Conservation (phyloP, 30 jellyfish, hydroid and myxozoan species). For the Cassiopea andromeda region DNA sequence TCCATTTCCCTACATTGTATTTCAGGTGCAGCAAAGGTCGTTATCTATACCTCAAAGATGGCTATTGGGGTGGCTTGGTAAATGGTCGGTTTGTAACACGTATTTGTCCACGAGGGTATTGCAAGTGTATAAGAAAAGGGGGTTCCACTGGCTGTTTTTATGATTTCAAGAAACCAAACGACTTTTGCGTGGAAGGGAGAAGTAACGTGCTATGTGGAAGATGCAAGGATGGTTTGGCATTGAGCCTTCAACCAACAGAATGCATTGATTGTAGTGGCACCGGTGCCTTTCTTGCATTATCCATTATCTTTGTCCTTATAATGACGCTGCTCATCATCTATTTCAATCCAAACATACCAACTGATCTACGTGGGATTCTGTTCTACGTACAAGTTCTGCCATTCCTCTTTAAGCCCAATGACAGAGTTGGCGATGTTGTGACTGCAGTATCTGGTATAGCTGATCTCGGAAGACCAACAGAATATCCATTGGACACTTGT, state of each 20-base stretch:
- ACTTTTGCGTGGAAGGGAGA: constrained; percentile 61
- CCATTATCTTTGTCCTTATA: constrained; percentile 32
- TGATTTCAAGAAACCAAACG: constrained; percentile 63
- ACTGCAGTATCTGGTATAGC: constrained; percentile 8
- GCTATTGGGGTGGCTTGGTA: constrained; percentile 64
- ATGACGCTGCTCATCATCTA: constrained; percentile 28
- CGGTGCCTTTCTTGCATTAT: constrained; percentile 30
- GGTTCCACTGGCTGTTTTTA: constrained; percentile 53
- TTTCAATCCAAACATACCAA: constrained; percentile 61
- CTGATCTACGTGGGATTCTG: constrained; percentile 64
- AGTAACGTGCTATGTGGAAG: constrained; percentile 63
- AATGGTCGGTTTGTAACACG: constrained; percentile 57
- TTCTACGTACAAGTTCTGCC: constrained; percentile 74
- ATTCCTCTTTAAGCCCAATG: constrained; percentile 56
- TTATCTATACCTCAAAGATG: constrained; percentile 52
- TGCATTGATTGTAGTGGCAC: constrained; percentile 53
- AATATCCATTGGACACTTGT: constrained; percentile 55
- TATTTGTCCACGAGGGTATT: constrained; percentile 70
- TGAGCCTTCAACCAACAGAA: constrained; percentile 40
- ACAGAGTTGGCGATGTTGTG: constrained; percentile 55
- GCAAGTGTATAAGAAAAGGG: constrained; percentile 36
- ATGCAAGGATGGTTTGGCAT: constrained; percentile 54
- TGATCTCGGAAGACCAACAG: constrained; percentile 72
- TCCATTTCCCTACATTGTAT: background rate
- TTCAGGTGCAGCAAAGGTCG: constrained; percentile 58